Base-by-base conservation (phyloP, 2,888 invertebrate genomes). In the Villa cingulata region DNA sequence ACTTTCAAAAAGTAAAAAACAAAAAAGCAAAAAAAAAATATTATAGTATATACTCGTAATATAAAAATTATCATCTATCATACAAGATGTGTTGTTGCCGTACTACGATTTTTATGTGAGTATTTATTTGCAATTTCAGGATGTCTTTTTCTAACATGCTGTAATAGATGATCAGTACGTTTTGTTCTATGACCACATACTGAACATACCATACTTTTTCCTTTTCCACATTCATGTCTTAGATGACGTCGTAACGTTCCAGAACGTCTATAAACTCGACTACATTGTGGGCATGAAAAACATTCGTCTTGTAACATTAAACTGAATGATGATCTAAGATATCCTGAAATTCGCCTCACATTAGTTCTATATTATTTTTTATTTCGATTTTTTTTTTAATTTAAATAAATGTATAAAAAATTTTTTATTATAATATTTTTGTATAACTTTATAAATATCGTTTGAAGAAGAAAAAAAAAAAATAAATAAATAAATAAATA, bases 181-280 rank as follows among this genome's bases (percentile, higher is more conserved):
- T 74, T 74, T 46, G 74, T 72, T 45, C 70, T 65, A 59, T 74
- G 73, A 12, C 68, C 65, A 56, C 75, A 75, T 37, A 73, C 68
- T 2, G 73, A 72, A 55, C 76, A 76, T 3, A 66, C 65, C 65
- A 69, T 67, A 36, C 63, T 62, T 55, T 69, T 69, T 48, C 66
- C 67, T 58, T 73, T 72, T 42, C 76, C 75, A 56, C 77, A 76
- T 58, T 76, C 74, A 54, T 74, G 72, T 9, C 71, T 66, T 56
- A 72, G 57, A 56, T 77, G 77, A 40, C 70, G 66, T 38, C 70
- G 66, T 48, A 78, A 61, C n/a, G 75, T 75, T 53, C 73, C 73
- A 55, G 70, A 67, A 37, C 73, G 71, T 43, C 74, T 71, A 60
- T 77, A 77, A 29, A 71, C 70, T 43, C 75, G 70, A 55, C 68